Conservation (phyloP, 1,140 invertebrate genomes). For the Temnothorax nylanderi region DNA sequence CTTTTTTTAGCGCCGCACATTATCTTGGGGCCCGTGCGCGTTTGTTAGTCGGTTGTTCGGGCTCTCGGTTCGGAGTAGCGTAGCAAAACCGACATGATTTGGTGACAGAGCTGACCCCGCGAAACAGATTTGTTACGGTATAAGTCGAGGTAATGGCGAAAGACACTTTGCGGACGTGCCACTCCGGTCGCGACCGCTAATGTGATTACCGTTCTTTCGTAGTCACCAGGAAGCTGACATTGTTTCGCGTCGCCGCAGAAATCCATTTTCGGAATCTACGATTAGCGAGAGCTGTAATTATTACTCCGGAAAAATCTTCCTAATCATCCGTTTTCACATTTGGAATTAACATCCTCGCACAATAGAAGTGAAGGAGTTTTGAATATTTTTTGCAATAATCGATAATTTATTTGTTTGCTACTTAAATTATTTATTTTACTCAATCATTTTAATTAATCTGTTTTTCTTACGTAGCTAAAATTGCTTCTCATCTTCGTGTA, state of each 20-base stretch:
- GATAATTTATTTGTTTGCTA: not conserved
- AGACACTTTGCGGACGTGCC: conserved; percentile 49
- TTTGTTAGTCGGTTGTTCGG: conserved; percentile 55
- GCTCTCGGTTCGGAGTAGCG: conserved; percentile 3
- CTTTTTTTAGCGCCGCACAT: conserved; percentile 60
- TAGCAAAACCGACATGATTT: conserved; percentile 63
- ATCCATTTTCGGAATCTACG: conserved; percentile 39
- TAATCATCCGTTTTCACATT: not conserved
- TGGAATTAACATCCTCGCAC: not conserved
- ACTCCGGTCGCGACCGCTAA: conserved; percentile 64
- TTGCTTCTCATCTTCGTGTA: not conserved
- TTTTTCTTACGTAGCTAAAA: not conserved
- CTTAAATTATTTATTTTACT: not conserved
- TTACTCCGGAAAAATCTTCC: not conserved
- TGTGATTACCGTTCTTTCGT: conserved; percentile 70
- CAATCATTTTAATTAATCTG: not conserved
- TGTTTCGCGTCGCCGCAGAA: conserved; percentile 55
- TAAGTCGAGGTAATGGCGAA: conserved; percentile 71
- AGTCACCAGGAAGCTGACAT: conserved; percentile 29
- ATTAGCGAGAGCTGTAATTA: conserved; percentile 10
- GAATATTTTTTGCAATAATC: not conserved
- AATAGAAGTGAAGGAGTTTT: not conserved
- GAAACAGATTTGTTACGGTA: conserved; percentile 75
- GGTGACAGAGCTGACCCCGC: conserved; percentile 73
- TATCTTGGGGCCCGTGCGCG: conserved; percentile 38